A percentile compares a stretch with the other conserved stretches of the same genome.
Conservation (phyloP, 2,888 invertebrate species). For the Epistrophe eligans region DNA sequence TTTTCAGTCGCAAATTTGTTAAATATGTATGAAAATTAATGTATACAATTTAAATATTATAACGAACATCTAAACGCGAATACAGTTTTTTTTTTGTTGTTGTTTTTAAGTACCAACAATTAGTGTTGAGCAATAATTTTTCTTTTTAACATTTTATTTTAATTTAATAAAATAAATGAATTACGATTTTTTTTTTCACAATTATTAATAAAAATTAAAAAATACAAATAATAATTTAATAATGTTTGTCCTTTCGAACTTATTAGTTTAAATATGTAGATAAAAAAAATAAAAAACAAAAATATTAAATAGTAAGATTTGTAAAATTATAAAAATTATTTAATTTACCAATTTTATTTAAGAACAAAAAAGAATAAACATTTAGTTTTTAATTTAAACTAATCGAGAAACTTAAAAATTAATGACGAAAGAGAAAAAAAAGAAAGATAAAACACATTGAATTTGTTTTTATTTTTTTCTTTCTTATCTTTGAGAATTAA, state of each 20-base stretch:
- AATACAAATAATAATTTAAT: slow-evolving; percentile 53
- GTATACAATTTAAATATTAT: slow-evolving; percentile 24
- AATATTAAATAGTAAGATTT: slow-evolving; percentile 13
- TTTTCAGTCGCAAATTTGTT: slow-evolving; percentile 72
- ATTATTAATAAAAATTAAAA: slow-evolving; percentile 17
- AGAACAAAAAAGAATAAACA: slow-evolving; percentile 26
- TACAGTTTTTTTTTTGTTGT: slow-evolving; percentile 30
- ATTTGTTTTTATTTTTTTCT: slow-evolving; percentile 20
- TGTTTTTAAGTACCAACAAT: slow-evolving; percentile 69
- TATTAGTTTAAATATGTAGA: slow-evolving; percentile 34
- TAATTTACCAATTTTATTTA: slow-evolving; percentile 27
- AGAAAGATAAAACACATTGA: slow-evolving; percentile 50
- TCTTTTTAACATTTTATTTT: slow-evolving; percentile 46
- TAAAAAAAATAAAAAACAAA: slow-evolving; percentile 33
- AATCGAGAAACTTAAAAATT: slow-evolving; percentile 70
- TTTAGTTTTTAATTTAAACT: slow-evolving; percentile 35
- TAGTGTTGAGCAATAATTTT: slow-evolving; percentile 20
- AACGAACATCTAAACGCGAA: slow-evolving; percentile 38
- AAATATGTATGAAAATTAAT: slow-evolving; percentile 48
- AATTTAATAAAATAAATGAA: slow-evolving; percentile 58
- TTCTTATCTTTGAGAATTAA: slow-evolving; percentile 68
- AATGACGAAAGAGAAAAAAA: slow-evolving; percentile 66
- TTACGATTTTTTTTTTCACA: slow-evolving; percentile 29
- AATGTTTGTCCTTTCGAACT: slow-evolving; percentile 41
- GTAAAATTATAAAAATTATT: slow-evolving; percentile 30